Evolutionary conservation across 2,113 vertebrate genomes (phyloP).

Genomic region (Alligator sinensis): DNA sequence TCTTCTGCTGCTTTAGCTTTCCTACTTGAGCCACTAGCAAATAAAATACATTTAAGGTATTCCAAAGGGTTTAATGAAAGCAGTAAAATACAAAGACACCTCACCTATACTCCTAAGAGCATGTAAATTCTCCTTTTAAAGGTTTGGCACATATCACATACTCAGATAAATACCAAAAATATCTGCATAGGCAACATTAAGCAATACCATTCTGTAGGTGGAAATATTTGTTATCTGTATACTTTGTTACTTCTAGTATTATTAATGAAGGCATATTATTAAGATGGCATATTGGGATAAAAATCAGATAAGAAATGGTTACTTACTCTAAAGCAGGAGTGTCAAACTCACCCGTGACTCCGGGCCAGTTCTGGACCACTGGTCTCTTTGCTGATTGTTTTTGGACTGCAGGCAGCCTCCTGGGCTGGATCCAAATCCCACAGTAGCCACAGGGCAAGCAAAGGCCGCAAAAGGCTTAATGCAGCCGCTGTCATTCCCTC

Average conservation of each 20-base stretch:
- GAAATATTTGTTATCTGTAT: neutral
- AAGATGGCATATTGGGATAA: neutral
- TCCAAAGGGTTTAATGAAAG: slow-evolving; percentile 30
- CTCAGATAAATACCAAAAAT: neutral
- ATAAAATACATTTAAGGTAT: slow-evolving; percentile 28
- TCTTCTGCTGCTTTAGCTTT: slow-evolving; percentile 65
- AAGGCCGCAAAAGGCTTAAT: no score
- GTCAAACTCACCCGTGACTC: no score
- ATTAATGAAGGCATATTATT: no score
- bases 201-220: neutral
- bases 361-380: no score
- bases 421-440: no score
- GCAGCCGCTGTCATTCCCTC: no score
- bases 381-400: no score
- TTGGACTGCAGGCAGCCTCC: no score
- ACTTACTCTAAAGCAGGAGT: neutral
- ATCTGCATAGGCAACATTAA: neutral
- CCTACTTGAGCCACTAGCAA: slow-evolving; percentile 78
- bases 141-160: accelerated
- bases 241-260: no score
- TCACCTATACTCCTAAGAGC: neutral
- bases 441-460: no score
- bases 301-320: neutral
- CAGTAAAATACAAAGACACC: neutral
- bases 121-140: neutral